Evolutionary conservation across 1,140 invertebrate genomes (phyloP), one percentile per base, ranked within the genome.

Genomic region (Cheumatopsyche charites): DNA sequence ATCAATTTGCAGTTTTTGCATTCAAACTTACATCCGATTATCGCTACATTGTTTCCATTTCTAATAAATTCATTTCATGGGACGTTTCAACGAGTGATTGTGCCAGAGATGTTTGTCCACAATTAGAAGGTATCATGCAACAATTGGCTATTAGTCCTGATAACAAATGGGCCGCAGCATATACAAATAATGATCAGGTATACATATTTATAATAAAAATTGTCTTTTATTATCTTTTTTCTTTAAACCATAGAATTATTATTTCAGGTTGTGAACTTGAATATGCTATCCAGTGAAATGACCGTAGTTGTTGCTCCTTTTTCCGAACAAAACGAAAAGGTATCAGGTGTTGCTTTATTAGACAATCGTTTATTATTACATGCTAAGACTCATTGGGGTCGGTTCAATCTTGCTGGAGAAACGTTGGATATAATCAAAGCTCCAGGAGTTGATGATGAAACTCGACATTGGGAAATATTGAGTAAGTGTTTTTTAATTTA

Each of bases 21-120:
- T 96, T 98, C 77, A 92, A 90, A 52, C 82, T 98, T 9, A 98
- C 95, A 0, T 92, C 93, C 0, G 96, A 98, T 84, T 93, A 91
- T 69, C 91, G 95, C 55, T 96, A 97, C 82, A 91, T 99, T 49
- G 93, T 98, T 0, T 97, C 96, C 5, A 95, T 98, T 78, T 98
- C 97, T 1, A 99, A 98, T 79, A 90, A 94, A 78, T 96, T 99
- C 76, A 96, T 99, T 71, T 98, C 97, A 13, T 99, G 96, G 92
- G 97, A 99, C 84, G 83, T 98, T 12, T 93, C 93, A 17, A 96
- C 95, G 0, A 96, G 95, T 72, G 96, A 98, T 83, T 85, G 98
- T 78, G 92, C 94, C 0, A 84, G 94, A 66, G 92, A 97, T 79
- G 90, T 98, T 0, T 94, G 93, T 84, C 96, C 96, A 0, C 94